Evolutionary conservation across 2,888 invertebrate genomes (phyloP).

Genomic region (Ennomos erosarius): DNA sequence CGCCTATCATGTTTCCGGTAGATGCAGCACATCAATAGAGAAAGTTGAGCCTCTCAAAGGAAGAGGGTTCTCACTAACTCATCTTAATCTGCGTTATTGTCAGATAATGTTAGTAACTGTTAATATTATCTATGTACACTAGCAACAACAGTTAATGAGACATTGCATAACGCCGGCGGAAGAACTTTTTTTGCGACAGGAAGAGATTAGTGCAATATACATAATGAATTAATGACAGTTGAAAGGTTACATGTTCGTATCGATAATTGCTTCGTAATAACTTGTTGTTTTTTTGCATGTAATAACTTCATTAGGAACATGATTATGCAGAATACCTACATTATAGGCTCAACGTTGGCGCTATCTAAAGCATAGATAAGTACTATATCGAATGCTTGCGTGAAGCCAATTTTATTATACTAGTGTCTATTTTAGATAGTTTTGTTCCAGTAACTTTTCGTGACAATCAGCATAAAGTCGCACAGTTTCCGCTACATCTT

Average conservation of each 20-base stretch:
- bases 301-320: constrained; percentile 16
- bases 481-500: constrained; percentile 55
- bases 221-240: constrained; percentile 8
- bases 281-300: too few relatives aligned
- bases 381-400: too few relatives aligned
- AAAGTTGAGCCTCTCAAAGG: constrained; percentile 42
- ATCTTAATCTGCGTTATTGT: constrained; percentile 1
- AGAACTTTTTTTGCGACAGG: constrained; percentile 27
- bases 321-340: constrained; percentile 9
- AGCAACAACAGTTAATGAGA: constrained; percentile 12
- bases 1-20: constrained; percentile 33
- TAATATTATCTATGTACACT: constrained; percentile 12
- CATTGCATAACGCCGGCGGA: constrained; percentile 28
- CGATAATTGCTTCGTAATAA: constrained; percentile 11
- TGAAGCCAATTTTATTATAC: too few relatives aligned
- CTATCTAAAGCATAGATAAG: too few relatives aligned
- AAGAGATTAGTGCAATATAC: constrained; percentile 24
- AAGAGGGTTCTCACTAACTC: constrained; percentile 15
- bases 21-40: constrained; percentile 44
- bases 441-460: too few relatives aligned
- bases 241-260: constrained; percentile 23
- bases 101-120: constrained; percentile 7
- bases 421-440: too few relatives aligned
- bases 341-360: background rate
- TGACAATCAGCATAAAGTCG: constrained; percentile 52